phyloP scores from a whole-genome alignment of 2,797 vertebrate species.

The Micrastur ruficollis region DNA sequence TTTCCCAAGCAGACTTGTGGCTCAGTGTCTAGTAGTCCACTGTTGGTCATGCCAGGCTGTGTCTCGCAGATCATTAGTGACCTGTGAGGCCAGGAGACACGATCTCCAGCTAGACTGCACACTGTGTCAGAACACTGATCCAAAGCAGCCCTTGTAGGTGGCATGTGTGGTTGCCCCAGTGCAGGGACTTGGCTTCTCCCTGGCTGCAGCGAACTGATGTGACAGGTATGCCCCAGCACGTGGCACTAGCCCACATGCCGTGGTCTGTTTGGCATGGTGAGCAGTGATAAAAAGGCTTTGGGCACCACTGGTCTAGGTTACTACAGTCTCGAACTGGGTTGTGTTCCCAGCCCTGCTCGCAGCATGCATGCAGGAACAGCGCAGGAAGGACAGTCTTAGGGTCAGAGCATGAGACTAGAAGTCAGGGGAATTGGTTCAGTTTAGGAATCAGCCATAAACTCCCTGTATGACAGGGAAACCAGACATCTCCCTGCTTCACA shows the following conservation, averaged over 20 bases:
- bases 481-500: background rate
- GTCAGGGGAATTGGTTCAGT: background rate
- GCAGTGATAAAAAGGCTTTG: background rate
- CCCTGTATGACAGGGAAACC: background rate
- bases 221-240: fast-evolving
- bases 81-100: background rate
- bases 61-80: background rate
- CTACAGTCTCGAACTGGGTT: background rate
- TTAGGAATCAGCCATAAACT: background rate
- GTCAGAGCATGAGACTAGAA: background rate
- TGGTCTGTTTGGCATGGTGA: background rate
- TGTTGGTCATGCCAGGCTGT: background rate
- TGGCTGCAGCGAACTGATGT: fast-evolving
- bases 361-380: background rate
- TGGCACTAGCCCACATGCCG: background rate
- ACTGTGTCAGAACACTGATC: background rate
- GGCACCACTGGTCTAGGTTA: background rate
- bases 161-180: background rate
- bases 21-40: background rate
- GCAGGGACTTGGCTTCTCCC: background rate
- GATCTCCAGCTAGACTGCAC: background rate
- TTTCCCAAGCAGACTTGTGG: background rate
- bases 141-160: background rate
- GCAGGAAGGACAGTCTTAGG: background rate
- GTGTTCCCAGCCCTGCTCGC: background rate